Evolutionary conservation across 2,797 vertebrate species (phyloP).

Genomic region (Myotis pilosus): DNA sequence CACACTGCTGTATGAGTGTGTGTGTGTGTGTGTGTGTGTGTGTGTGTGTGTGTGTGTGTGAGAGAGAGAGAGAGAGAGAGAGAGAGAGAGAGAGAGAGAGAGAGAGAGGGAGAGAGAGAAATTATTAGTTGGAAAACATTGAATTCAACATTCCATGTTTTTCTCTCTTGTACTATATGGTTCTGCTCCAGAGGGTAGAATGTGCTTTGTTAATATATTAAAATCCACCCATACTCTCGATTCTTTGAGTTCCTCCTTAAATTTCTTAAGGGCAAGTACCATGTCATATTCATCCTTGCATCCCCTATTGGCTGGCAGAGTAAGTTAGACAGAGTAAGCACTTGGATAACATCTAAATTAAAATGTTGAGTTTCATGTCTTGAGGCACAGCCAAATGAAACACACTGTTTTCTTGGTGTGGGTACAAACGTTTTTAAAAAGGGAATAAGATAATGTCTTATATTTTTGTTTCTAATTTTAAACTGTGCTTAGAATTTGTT

Average conservation of each 20-base stretch:
- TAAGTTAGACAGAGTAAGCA: neutral
- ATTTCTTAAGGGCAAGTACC: neutral
- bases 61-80: neutral
- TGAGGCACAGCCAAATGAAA: conserved; percentile 21
- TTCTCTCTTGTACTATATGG: neutral
- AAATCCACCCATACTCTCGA: conserved; percentile 10
- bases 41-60: neutral
- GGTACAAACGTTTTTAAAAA: neutral
- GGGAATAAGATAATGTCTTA: conserved; percentile 9
- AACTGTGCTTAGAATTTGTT: conserved; percentile 47
- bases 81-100: neutral
- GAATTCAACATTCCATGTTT: conserved; percentile 8
- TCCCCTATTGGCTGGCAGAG: neutral
- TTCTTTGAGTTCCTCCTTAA: conserved; percentile 28
- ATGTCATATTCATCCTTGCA: neutral
- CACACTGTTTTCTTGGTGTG: neutral
- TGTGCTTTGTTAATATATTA: conserved; percentile 18
- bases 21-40: neutral
- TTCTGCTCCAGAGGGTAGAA: neutral
- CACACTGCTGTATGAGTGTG: neutral
- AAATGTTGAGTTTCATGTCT: conserved; percentile 34
- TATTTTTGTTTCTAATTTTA: neutral
- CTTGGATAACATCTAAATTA: neutral
- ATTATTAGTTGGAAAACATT: neutral
- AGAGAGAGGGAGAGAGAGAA: neutral